Conservation (phyloP, 2,113 vertebrate genomes). For the Channa maculata region DNA sequence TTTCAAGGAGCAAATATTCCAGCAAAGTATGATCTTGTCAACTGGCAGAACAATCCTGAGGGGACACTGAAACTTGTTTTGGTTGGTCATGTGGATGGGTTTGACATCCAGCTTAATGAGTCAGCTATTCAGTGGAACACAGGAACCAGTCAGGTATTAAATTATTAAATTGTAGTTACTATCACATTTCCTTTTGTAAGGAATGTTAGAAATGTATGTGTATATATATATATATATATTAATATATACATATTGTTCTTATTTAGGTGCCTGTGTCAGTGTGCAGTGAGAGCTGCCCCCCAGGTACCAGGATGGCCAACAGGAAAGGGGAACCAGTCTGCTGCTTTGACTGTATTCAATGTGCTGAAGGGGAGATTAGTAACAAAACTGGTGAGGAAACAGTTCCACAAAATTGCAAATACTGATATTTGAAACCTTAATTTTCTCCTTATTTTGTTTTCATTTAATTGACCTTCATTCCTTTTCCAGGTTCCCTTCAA, state of each 20-base stretch:
- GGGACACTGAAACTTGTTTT: constrained; percentile 66
- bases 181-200: no score
- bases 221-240: no score
- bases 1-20: constrained; percentile 72
- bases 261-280: constrained; percentile 77
- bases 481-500: constrained; percentile 67
- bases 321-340: constrained; percentile 81
- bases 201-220: no score
- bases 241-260: no score
- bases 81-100: constrained; percentile 72
- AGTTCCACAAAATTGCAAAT: no score
- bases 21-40: constrained; percentile 80
- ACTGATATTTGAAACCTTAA: no score
- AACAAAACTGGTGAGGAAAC: constrained; percentile 73
- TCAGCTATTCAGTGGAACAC: constrained; percentile 76
- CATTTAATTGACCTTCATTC: not conserved
- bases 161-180: no score
- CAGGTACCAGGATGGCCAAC: constrained; percentile 76
- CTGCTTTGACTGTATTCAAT: constrained; percentile 84
- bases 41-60: constrained; percentile 74
- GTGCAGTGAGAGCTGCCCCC: constrained; percentile 78
- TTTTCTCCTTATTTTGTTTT: no score
- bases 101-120: constrained; percentile 74
- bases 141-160: constrained; percentile 52
- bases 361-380: constrained; percentile 82